Conservation (phyloP, 2,113 vertebrate species). For the Narcine bancroftii region DNA sequence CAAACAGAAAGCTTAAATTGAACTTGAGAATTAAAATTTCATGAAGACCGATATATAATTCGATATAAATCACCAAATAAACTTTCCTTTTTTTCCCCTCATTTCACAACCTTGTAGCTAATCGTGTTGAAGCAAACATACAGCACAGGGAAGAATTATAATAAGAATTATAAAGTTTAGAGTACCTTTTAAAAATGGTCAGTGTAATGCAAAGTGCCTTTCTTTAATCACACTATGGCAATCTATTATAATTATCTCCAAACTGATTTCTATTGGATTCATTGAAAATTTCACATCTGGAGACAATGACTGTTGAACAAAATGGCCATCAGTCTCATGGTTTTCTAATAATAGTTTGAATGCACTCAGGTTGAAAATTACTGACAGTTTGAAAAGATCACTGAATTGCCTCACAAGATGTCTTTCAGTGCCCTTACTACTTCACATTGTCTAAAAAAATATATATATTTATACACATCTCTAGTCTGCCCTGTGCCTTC, state of each 20-base stretch:
- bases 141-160: background rate
- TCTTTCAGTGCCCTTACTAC: background rate
- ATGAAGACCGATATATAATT: background rate
- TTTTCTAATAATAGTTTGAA: background rate
- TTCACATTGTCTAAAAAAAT: background rate
- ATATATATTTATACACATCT: background rate
- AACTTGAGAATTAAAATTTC: background rate
- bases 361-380: too few relatives aligned
- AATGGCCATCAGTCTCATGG: background rate
- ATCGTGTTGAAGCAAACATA: background rate
- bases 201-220: background rate
- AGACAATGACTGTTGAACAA: background rate
- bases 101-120: background rate
- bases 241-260: background rate
- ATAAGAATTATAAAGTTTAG: background rate
- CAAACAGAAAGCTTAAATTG: background rate
- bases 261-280: background rate
- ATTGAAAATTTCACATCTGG: background rate
- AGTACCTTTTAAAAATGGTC: background rate
- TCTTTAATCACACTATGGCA: background rate
- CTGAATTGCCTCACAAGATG: background rate
- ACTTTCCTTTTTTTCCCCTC: background rate
- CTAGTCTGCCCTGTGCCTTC: background rate
- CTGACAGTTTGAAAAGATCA: background rate
- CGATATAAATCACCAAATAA: background rate